Percentiles rank a stretch among this genome's conserved stretches.
phyloP scores from a whole-genome alignment of 2,113 vertebrate species.

The Maccullochella peelii region DNA sequence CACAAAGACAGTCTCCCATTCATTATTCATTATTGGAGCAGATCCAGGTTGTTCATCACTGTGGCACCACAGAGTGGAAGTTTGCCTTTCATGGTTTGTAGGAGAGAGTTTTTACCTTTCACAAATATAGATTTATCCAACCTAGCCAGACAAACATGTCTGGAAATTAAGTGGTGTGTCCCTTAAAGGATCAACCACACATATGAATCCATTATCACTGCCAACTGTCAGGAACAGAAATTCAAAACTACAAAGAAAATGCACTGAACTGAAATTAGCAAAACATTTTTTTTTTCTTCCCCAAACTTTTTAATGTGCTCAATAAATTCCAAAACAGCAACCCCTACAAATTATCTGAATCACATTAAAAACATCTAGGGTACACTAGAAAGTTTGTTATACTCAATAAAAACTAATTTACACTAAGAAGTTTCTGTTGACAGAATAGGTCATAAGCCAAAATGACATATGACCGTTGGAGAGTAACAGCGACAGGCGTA shows the following conservation, averaged over 20 bases:
- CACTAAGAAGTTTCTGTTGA: no score
- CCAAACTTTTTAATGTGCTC: not conserved
- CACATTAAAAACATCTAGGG: not conserved
- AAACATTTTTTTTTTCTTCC: not conserved
- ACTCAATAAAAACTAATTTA: not conserved
- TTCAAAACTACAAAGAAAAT: not conserved
- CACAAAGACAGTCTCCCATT: not conserved
- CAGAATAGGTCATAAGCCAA: no score
- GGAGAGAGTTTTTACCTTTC: conserved; percentile 8
- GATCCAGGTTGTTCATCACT: conserved; percentile 16
- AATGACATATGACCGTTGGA: no score
- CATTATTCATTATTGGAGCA: conserved; percentile 19
- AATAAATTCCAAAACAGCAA: not conserved
- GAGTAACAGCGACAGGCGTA: no score
- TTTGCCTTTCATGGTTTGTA: conserved; percentile 20
- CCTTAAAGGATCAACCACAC: not conserved
- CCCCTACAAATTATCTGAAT: not conserved
- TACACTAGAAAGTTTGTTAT: not conserved
- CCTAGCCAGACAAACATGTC: not conserved
- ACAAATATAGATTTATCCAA: conserved; percentile 15
- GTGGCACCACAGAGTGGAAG: not conserved
- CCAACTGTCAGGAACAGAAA: not conserved
- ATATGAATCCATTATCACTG: not conserved
- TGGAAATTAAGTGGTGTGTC: not conserved
- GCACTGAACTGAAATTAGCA: not conserved